Base-by-base conservation (phyloP, 2,888 invertebrate species). In the Linyphia triangularis region DNA sequence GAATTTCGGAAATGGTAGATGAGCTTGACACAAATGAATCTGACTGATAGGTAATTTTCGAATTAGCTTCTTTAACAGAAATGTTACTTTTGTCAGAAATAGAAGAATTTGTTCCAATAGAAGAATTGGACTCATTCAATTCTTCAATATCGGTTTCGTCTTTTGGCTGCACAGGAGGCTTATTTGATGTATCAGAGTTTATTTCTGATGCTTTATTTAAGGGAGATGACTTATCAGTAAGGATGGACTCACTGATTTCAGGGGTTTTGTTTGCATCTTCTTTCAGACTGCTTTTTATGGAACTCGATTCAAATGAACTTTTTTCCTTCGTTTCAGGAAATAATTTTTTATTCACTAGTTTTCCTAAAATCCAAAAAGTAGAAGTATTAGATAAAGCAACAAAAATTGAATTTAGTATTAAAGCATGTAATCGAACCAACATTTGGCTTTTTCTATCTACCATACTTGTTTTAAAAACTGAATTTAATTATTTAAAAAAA, bases 11-110 rank as follows among this genome's bases (percentile, higher is more conserved):
- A 19, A 22, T 22, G 22, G 26, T 37, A 51, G 63, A 79, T 24
- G 79, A 88, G 30, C 24, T 33, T 28, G 81, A 69, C 10, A 75
- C 22, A 61, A 88, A 88, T 1, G 86, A 72, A 61, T 88, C 86
- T 7, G 75, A 75, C 24, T 69, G 85, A 22, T 63, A 63, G 2
- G 72, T 59, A 22, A 26, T 57, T 51, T 88, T 88, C 10, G 67
- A 81, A 37, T 73, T 61, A 22, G 59, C 6, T 19, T 59, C 59
- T 43, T 57, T 59, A n/a, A 40, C 9, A 19, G 33, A 72, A 24
- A 24, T 28, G 37, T 22, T 37, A n/a, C 37, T 65, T 37, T 26
- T 69, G 33, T 81, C 81, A n/a, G 69, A 40, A 6, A 57, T 59
- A 5, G 70, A 59, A 30, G 57, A 57, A 57, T 33, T 59, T 37